Base-by-base conservation (phyloP, 2,888 invertebrate species). In the Drosophila gaucha region DNA sequence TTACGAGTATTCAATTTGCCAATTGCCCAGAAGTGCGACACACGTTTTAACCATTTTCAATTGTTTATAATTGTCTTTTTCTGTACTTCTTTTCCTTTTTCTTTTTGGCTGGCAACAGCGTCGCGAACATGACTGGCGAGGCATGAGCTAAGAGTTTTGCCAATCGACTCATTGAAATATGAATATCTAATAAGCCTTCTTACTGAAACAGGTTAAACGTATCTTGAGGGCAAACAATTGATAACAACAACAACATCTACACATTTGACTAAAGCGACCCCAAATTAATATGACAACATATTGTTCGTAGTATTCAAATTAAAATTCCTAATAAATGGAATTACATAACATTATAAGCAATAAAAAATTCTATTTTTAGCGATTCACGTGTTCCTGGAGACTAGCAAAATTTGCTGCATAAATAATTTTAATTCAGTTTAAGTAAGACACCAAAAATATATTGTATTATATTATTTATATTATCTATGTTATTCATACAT, bases 1-100 rank as follows among this genome's bases (percentile, higher is more conserved):
- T 87, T 79, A 82, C 64, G 82, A 84, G 82, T 82, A 76, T 85
- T 73, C 82, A 78, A 82, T 83, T 76, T 66, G 70, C 64, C 73
- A 39, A 44, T 52, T 51, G 41, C 59, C 33, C 44, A 41, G 33
- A 73, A 80, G 74, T 74, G 78, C 78, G 78, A 77, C 78, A 78
- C 80, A 73, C 68, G 78, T 80, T 62, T 77, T 67, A 50, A 35
- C 49, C 52, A 72, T 65, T 39, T 30, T 22, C 52, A 38, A 58
- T 76, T 57, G 44, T 63, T 52, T 60, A 72, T 38, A 76, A 71
- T 71, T 60, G 35, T 44, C 24, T 26, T 22, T 31, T 44, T 28
- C 26, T 22, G 8, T 3, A 14, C 5, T 59, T 6, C 20, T 9
- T 18, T 18, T 36, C 10, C 16, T 24, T 3, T 24, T 52, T 33